These are phyloP conservation scores for Rhodinocichla rosea DNA, from an alignment of 2,113 vertebrate genomes.

Conservation along the genomic window DNA sequence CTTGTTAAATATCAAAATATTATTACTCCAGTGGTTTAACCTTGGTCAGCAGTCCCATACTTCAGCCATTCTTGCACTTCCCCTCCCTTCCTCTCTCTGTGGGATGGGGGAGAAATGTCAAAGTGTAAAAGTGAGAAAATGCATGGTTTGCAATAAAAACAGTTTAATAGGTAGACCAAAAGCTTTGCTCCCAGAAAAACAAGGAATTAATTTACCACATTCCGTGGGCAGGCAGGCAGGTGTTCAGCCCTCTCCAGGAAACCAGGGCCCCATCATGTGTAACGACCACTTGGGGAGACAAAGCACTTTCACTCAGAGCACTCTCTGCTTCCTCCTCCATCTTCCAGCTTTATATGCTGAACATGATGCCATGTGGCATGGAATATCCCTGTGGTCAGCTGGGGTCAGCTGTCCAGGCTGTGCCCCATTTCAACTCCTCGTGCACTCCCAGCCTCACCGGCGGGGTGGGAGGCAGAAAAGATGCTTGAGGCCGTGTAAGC, in stretches of 20 bases:
- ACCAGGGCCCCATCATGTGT: rapidly evolving
- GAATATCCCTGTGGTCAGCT: neutral
- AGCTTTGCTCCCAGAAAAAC: neutral
- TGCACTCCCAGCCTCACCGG: rapidly evolving
- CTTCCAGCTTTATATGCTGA: neutral
- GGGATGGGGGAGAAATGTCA: rapidly evolving
- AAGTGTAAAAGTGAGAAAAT: neutral
- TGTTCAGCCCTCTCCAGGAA: neutral
- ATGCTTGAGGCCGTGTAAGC: neutral
- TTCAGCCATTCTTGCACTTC: rapidly evolving
- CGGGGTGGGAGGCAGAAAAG: neutral
- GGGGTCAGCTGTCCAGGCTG: neutral
- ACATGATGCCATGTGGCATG: rapidly evolving
- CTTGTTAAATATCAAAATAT: neutral
- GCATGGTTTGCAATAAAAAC: neutral
- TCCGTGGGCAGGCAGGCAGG: neutral
- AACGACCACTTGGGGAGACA: neutral
- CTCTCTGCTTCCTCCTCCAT: rapidly evolving
- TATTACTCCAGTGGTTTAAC: neutral
- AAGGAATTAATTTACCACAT: neutral
- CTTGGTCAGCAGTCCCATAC: neutral
- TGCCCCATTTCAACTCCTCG: neutral
- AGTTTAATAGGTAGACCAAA: neutral
- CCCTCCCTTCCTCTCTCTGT: neutral
- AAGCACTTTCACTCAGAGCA: rapidly evolving